A percentile compares a stretch with the other conserved stretches of the same genome.
Evolutionary conservation across 2,113 vertebrate genomes (phyloP).

Genomic region (Syrmaticus mikado): DNA sequence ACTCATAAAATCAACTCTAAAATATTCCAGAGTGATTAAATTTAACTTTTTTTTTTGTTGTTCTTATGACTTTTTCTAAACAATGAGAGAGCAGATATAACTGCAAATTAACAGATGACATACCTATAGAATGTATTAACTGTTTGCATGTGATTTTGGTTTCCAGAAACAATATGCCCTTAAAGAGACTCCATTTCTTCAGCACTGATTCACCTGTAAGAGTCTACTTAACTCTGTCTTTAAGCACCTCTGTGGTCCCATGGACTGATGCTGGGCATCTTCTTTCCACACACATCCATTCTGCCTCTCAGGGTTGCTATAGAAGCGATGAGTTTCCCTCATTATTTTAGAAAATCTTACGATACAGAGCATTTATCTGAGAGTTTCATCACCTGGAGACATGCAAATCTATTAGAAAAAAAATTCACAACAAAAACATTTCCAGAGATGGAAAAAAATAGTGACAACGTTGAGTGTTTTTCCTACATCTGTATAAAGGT

Average conservation of each 20-base stretch:
- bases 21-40: not conserved
- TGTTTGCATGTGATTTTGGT: not conserved
- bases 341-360: fast-evolving
- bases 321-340: not conserved
- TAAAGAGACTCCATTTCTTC: not conserved
- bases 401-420: not conserved
- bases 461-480: fast-evolving
- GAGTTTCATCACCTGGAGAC: not conserved
- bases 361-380: not conserved
- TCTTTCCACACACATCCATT: not conserved
- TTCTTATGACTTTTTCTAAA: not conserved
- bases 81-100: not conserved
- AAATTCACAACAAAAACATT: not conserved
- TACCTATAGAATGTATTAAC: not conserved
- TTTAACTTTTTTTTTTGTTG: not conserved
- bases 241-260: fast-evolving
- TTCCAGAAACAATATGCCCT: not conserved
- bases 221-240: not conserved
- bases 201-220: not conserved
- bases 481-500: not conserved
- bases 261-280: not conserved
- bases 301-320: fast-evolving
- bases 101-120: not conserved
- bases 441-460: not conserved
- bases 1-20: not conserved